phyloP scores from a whole-genome alignment of 2,888 invertebrate genomes.

The Geotrupes spiniger region DNA sequence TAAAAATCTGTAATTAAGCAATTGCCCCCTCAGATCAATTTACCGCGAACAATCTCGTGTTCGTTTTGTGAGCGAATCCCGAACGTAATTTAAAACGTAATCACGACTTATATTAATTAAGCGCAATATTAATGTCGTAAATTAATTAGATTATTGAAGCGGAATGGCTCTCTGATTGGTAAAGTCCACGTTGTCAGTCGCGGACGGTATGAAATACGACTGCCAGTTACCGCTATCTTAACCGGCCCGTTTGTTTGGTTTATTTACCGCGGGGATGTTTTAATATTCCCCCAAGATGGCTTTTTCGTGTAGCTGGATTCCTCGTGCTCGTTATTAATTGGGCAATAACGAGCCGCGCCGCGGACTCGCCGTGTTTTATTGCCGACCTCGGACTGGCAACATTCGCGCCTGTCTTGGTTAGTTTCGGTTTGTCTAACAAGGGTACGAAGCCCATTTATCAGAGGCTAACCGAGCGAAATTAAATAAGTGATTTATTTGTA shows the following conservation, averaged over 20 bases:
- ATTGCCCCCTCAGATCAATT: too few relatives aligned
- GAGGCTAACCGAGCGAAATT: slow-evolving; percentile 7
- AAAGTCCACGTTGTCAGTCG: slow-evolving; percentile 1
- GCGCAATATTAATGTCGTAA: neutral
- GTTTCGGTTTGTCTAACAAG: slow-evolving; percentile 41
- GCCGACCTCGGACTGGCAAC: slow-evolving; percentile 31
- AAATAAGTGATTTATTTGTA: slow-evolving; percentile 23
- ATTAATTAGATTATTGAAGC: slow-evolving; percentile 5
- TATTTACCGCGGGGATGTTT: slow-evolving; percentile 42
- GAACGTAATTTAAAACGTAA: slow-evolving; percentile 1
- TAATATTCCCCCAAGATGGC: slow-evolving; percentile 49
- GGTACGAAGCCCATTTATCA: slow-evolving; percentile 40
- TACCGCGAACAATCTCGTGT: too few relatives aligned
- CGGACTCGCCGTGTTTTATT: slow-evolving; percentile 38
- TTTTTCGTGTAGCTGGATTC: slow-evolving; percentile 50
- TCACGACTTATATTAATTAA: slow-evolving; percentile 4
- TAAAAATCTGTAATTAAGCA: too few relatives aligned
- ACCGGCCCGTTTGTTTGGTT: slow-evolving; percentile 34
- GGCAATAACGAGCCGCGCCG: slow-evolving; percentile 44
- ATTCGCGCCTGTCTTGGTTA: slow-evolving; percentile 32
- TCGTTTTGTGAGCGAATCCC: too few relatives aligned
- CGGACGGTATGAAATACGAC: slow-evolving; percentile 38
- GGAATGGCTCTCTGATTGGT: slow-evolving; percentile 3
- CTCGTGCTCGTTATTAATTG: slow-evolving; percentile 48
- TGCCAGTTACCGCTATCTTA: slow-evolving; percentile 44